These are phyloP conservation scores for Pectinophora gossypiella DNA, from an alignment of 1,140 invertebrate species.

Conservation along the genomic window DNA sequence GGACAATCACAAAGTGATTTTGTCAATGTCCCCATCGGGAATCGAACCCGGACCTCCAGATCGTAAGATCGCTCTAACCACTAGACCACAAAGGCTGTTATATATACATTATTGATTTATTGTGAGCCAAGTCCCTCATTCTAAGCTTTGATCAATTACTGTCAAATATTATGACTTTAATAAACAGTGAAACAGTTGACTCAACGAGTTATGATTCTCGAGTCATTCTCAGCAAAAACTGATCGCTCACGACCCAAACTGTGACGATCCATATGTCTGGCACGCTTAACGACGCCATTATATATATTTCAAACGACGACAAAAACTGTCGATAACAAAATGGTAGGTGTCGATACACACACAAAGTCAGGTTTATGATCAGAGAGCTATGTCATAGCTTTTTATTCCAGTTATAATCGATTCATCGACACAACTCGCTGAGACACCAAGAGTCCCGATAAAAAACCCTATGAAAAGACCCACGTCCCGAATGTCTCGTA, in stretches of 20 bases:
- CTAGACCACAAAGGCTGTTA: too few species aligned
- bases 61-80: too few species aligned
- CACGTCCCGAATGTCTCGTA: slow-evolving; percentile 24
- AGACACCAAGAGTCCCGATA: background rate
- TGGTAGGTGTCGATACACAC: slow-evolving; percentile 1
- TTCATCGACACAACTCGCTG: background rate
- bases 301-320: background rate
- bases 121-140: too few species aligned
- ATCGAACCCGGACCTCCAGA: too few species aligned
- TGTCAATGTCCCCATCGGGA: too few species aligned
- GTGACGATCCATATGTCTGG: background rate
- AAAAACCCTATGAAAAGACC: slow-evolving; percentile 21
- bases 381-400: slow-evolving; percentile 15
- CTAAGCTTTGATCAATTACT: too few species aligned
- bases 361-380: background rate
- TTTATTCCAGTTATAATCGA: slow-evolving; percentile 20
- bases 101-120: too few species aligned
- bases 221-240: background rate
- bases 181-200: too few species aligned
- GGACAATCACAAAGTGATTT: too few species aligned
- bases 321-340: slow-evolving; percentile 1
- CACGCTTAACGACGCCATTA: background rate
- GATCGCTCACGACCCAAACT: too few species aligned
- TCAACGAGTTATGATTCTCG: too few species aligned
- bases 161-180: too few species aligned